phyloP scores from a whole-genome alignment of 2,113 vertebrate genomes.

The Thunnus thynnus region DNA sequence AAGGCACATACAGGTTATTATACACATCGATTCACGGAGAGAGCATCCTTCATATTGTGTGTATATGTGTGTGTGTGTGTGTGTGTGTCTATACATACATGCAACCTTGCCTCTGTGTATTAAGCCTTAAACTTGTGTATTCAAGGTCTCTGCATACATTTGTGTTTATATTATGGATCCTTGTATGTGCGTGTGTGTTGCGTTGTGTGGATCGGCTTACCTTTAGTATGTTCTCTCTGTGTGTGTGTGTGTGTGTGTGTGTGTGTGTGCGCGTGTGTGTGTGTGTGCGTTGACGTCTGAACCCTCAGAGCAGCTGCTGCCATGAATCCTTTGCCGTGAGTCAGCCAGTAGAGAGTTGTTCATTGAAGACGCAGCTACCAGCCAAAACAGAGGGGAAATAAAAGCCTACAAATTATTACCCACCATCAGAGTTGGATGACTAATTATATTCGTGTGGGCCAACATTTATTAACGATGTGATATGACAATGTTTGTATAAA shows the following conservation, averaged over 20 bases:
- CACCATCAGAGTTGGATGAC: constrained; percentile 32
- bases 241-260: constrained; percentile 10
- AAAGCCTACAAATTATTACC: constrained; percentile 35
- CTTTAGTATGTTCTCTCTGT: constrained; percentile 13
- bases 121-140: not conserved
- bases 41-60: not conserved
- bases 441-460: constrained; percentile 46
- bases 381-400: constrained; percentile 37
- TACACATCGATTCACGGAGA: not conserved
- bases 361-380: constrained; percentile 28
- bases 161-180: not conserved
- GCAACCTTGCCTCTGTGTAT: accelerated
- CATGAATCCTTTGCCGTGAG: constrained; percentile 21
- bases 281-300: constrained; percentile 15
- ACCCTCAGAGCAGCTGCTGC: constrained; percentile 63
- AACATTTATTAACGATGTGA: constrained; percentile 38
- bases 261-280: constrained; percentile 7
- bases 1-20: constrained; percentile 19
- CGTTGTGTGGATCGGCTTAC: not conserved
- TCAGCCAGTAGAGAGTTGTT: constrained; percentile 37
- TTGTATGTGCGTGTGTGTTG: not conserved
- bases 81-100: not conserved
- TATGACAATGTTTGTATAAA: not conserved
- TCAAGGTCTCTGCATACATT: not conserved
- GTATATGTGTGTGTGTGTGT: not conserved